Conservation (phyloP, 2,888 invertebrate genomes). For the Philopedon plagiatum region DNA sequence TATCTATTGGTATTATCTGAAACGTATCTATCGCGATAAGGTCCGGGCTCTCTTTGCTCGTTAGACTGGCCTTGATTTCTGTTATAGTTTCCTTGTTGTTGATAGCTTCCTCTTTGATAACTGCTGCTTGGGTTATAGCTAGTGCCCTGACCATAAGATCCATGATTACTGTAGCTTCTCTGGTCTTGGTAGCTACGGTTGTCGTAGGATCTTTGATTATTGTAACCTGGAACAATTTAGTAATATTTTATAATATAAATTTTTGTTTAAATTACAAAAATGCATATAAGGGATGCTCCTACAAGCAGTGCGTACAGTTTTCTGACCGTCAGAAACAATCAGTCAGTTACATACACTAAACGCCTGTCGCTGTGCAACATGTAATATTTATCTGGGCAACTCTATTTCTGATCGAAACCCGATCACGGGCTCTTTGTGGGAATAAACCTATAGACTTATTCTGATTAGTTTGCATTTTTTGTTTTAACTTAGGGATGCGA, state of each 20-base stretch:
- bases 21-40: slow-evolving; percentile 62
- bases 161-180: slow-evolving; percentile 42
- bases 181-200: slow-evolving; percentile 29
- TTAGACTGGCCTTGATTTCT: slow-evolving; percentile 38
- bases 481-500: no score
- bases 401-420: no score
- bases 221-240: slow-evolving; percentile 51
- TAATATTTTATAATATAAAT: not conserved
- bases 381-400: no score
- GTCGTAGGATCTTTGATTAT: slow-evolving; percentile 44
- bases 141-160: slow-evolving; percentile 44
- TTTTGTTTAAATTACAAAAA: not conserved
- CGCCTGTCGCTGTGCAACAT: no score
- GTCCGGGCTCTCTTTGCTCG: slow-evolving; percentile 58
- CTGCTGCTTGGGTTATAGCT: slow-evolving; percentile 46
- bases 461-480: no score
- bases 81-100: slow-evolving; percentile 35
- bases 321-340: no score
- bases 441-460: no score
- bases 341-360: no score
- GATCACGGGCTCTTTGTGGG: no score
- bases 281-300: no score
- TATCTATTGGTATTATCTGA: slow-evolving; percentile 54
- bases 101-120: slow-evolving; percentile 10
- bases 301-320: no score